These are phyloP conservation scores for Mugil cephalus DNA, from an alignment of 2,113 vertebrate genomes.

Conservation along the genomic window DNA sequence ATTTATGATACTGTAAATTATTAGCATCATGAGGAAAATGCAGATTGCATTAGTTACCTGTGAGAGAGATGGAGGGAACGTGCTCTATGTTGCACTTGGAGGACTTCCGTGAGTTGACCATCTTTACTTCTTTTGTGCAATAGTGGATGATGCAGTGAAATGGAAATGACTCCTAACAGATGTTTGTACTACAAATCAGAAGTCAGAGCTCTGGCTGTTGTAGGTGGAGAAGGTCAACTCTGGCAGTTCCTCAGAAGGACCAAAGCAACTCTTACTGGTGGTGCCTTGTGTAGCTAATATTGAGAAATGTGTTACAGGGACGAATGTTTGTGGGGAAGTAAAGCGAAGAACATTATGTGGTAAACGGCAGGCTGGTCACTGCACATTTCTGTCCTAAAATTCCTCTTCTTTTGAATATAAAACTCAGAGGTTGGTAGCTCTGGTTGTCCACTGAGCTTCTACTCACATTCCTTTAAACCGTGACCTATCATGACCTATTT, in stretches of 20 bases:
- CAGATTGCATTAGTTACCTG: neutral
- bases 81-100: constrained; percentile 42
- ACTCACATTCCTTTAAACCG: constrained; percentile 20
- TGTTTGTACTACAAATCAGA: neutral
- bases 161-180: neutral
- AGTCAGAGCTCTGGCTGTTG: constrained; percentile 13
- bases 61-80: neutral
- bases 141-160: constrained; percentile 5
- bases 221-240: constrained; percentile 2
- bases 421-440: neutral
- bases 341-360: neutral
- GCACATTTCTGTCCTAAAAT: neutral
- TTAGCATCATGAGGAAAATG: neutral
- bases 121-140: constrained; percentile 32
- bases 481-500: neutral
- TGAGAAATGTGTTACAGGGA: constrained; percentile 5
- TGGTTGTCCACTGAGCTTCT: neutral
- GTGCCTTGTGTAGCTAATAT: constrained; percentile 48
- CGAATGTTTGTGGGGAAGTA: neutral
- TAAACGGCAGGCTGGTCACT: neutral
- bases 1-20: constrained; percentile 27
- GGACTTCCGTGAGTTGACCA: constrained; percentile 16
- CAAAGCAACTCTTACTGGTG: constrained; percentile 33
- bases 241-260: constrained; percentile 36
- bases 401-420: neutral